A percentile compares a stretch with the other conserved stretches of the same genome.
These are phyloP conservation scores for Altica lythri DNA, from an alignment of 2,888 invertebrate genomes.

Conservation along the genomic window DNA sequence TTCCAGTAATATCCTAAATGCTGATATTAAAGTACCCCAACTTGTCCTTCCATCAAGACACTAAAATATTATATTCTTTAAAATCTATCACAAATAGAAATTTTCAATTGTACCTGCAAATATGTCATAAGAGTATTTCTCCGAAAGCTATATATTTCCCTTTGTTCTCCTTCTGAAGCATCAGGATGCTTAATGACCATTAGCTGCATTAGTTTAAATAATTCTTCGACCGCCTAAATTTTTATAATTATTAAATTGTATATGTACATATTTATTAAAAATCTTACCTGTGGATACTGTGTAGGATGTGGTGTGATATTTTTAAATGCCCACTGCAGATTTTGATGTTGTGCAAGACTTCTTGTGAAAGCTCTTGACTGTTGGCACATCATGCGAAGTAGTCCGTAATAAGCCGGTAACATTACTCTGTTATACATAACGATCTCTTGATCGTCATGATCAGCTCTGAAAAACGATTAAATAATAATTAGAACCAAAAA, in stretches of 20 bases:
- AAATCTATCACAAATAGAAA: not conserved
- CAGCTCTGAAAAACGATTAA: constrained; percentile 68
- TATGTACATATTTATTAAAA: not conserved
- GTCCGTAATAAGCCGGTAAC: constrained; percentile 90
- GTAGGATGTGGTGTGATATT: constrained; percentile 96
- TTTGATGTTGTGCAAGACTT: constrained; percentile 88
- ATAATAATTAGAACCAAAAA: not conserved
- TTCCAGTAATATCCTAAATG: constrained; percentile 86
- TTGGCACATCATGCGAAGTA: constrained; percentile 88
- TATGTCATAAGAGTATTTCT: constrained; percentile 87
- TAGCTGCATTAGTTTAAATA: constrained; percentile 87
- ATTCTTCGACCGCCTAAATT: constrained; percentile 80
- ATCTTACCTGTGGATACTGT: constrained; percentile 76
- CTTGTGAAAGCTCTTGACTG: constrained; percentile 85
- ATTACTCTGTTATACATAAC: constrained; percentile 92
- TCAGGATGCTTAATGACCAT: constrained; percentile 85
- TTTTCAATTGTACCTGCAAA: constrained; percentile 67
- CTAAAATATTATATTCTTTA: constrained; percentile 43
- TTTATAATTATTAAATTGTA: not conserved
- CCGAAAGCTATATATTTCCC: constrained; percentile 85
- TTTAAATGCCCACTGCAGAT: constrained; percentile 95
- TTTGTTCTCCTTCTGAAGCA: constrained; percentile 73
- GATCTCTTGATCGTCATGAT: constrained; percentile 95
- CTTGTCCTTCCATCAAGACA: constrained; percentile 88
- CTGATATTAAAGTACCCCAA: constrained; percentile 93